Percentiles rank a stretch among this genome's conserved stretches.
These are phyloP conservation scores for Bellardia bayeri DNA, from an alignment of 2,888 invertebrate species.

Conservation along the genomic window DNA sequence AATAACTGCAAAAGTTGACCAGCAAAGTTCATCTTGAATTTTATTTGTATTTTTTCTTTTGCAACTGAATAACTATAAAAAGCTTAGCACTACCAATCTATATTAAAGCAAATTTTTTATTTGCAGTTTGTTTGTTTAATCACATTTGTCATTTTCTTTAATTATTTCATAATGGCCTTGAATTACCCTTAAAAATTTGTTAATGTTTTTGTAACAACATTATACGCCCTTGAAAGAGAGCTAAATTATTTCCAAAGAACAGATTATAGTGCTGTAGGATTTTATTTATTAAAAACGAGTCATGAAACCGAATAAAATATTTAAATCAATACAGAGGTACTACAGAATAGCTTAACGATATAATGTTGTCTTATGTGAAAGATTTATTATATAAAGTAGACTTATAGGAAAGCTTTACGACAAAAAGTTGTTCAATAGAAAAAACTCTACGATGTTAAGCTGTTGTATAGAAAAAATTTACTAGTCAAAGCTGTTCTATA, in stretches of 20 bases:
- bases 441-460: background rate
- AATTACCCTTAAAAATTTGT: slow-evolving; percentile 15
- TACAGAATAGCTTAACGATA: background rate
- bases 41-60: no score
- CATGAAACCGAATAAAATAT: slow-evolving; percentile 8
- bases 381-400: no score
- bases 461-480: background rate
- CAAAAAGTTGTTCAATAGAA: no score
- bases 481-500: background rate
- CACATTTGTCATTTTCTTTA: background rate
- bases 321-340: background rate
- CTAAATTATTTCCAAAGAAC: background rate
- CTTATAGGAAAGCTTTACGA: background rate
- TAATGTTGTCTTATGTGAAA: no score
- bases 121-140: background rate
- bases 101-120: background rate
- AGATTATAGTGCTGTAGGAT: slow-evolving; percentile 30
- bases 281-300: background rate
- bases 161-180: slow-evolving; percentile 51
- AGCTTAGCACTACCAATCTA: no score
- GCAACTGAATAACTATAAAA: background rate
- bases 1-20: background rate
- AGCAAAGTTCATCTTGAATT: no score
- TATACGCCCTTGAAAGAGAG: slow-evolving; percentile 68
- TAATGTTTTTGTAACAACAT: slow-evolving; percentile 16